Percentiles rank a stretch among this genome's conserved stretches.
Conservation (phyloP, 2,113 vertebrate genomes). For the Dicerorhinus sumatrensis region DNA sequence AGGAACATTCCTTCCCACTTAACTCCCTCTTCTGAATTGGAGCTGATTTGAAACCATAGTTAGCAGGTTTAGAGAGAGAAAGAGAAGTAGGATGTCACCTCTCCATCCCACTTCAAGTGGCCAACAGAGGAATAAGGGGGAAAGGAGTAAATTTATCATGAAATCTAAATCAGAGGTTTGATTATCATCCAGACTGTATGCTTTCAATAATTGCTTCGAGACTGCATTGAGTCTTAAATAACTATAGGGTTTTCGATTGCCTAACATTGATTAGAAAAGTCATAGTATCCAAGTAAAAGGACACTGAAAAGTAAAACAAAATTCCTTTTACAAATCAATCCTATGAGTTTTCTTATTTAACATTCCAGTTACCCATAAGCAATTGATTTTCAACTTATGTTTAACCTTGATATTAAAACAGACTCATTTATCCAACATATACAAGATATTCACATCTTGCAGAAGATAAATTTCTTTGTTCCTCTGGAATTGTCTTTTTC, state of each 20-base stretch:
- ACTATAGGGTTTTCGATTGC: neutral
- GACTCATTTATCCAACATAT: neutral
- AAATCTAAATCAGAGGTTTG: neutral
- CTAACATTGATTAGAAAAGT: neutral
- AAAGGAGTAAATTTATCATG: neutral
- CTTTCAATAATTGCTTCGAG: neutral
- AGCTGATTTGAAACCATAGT: neutral
- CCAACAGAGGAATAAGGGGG: neutral
- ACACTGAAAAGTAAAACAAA: neutral
- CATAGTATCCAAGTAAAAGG: neutral
- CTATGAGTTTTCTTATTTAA: neutral
- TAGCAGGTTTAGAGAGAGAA: neutral
- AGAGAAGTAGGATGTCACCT: neutral
- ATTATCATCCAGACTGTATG: neutral
- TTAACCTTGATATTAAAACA: neutral
- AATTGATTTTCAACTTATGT: neutral
- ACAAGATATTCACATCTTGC: neutral
- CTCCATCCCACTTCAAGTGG: neutral
- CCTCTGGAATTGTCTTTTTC: neutral
- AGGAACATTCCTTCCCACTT: neutral
- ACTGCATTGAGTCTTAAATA: neutral
- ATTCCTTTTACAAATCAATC: constrained; percentile 11
- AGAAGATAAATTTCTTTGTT: neutral
- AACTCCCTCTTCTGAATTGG: neutral
- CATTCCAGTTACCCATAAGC: neutral